Evolutionary conservation across 2,113 vertebrate species (phyloP), one percentile per base, ranked within the genome.

Genomic region (Tursiops truncatus): DNA sequence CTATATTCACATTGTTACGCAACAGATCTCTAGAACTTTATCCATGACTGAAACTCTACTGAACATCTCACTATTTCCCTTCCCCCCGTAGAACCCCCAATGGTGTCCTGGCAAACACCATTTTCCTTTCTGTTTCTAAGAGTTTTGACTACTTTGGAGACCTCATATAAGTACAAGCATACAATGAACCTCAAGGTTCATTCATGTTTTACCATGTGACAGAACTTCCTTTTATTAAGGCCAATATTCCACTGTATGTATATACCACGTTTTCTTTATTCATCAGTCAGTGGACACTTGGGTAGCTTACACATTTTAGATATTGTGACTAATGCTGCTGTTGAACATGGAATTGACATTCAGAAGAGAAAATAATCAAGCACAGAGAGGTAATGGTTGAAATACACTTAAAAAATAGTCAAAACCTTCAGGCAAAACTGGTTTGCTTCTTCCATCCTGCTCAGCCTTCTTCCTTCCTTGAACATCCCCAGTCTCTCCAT

Each of bases 361-460:
- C 8, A 70, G 31, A 93, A 96, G 8, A 91, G 23, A 82, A 94
- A 70, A 94, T 84, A 88, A 85, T 15, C 60, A 82, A 6, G 31
- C 3, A 73, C 17, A 65, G 21, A 50, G 56, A 89, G 8, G 38
- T 25, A 94, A 87, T 50, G 26, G 5, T 33, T 94, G 74, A 74
- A 94, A 81, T 67, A 74, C 21, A 56, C 79, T 53, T 80, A 31
- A 58, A n/a, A 23, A 93, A 85, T 0, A 95, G 58, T 68, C 31
- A 90, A 95, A 89, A 73, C 11, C 71, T 95, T 83, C 33, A 79
- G 38, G 33, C 84, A 89, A 97, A 28, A 92, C 26, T 62, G 77
- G 28, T 82, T 95, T 93, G 47, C 14, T 65, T 96, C 71, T 47
- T 88, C 68, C 63, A 83, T 14, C 33, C 81, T 20, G 58, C 5